Evolutionary conservation across 2,888 invertebrate genomes (phyloP), one percentile per base, ranked within the genome.

Genomic region (Latrodectus hesperus): DNA sequence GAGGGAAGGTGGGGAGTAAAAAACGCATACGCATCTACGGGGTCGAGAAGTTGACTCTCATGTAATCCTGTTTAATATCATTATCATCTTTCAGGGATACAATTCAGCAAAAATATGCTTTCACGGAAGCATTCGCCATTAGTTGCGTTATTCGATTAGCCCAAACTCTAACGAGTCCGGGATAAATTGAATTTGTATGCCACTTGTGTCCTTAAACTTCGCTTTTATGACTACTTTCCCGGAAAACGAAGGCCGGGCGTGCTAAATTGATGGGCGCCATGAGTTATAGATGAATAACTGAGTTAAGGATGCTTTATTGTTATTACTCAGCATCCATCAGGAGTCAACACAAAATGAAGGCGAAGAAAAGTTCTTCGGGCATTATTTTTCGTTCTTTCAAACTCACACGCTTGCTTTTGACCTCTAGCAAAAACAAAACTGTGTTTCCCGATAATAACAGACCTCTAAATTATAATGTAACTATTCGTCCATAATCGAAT

Each of bases 21-120:
- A 55, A 55, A 5, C 16, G 22, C 22, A 22, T 22, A 5, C 16
- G 22, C 22, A 22, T 22, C 22, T 22, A 1, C 22, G 22, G 22
- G 22, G 22, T 55, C 12, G 16, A 16, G 55, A 55, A 55, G 16
- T 55, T 55, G 55, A 5, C 55, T 22, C 22, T 16, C 55, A 16
- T 55, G 68, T 82, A 82, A 82, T 75, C 75, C 68, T 60, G 68
- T 75, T 82, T 75, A 81, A 81, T 65, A 67, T 81, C 73, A 81
- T 81, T 75, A 75, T 12, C 55, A 52, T 68, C 82, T 82, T 55
- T 80, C 75, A 49, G 74, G 81, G 38, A 75, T 49, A 70, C 75
- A 26, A 82, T 75, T 82, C 82, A 75, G 82, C 82, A 68, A 75
- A 82, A 82, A 75, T 75, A 82, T 70, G 75, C 75, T 74, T 60